phyloP scores from a whole-genome alignment of 2,888 invertebrate genomes.

The Apodemia mormo region DNA sequence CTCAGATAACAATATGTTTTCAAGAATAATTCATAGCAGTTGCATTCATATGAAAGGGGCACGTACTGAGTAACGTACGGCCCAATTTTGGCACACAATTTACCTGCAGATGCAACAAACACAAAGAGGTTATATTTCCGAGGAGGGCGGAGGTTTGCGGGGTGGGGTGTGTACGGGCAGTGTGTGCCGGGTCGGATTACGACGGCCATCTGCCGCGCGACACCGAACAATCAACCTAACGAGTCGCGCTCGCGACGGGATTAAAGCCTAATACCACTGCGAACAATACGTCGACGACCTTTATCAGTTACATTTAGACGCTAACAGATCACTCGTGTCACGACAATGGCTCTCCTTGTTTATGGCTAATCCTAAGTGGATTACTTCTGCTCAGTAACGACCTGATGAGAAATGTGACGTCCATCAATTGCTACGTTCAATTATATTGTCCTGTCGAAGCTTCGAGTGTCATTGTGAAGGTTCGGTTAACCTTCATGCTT shows the following conservation, averaged over 20 bases:
- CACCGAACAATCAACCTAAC: conserved; percentile 78
- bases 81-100: conserved; percentile 77
- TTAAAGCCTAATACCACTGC: conserved; percentile 75
- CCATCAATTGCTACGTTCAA: conserved; percentile 37
- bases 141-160: conserved; percentile 46
- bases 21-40: conserved; percentile 72
- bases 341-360: conserved; percentile 73
- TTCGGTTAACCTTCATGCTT: conserved; percentile 5
- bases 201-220: conserved; percentile 73
- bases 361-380: conserved; percentile 78
- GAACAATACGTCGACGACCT: conserved; percentile 70
- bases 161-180: conserved; percentile 33
- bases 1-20: conserved; percentile 72
- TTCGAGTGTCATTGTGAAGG: conserved; percentile 2
- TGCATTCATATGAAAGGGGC: conserved; percentile 64
- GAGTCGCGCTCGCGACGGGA: conserved; percentile 74
- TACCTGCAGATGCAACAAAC: conserved; percentile 81
- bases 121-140: conserved; percentile 75
- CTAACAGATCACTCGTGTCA: conserved; percentile 74
- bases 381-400: conserved; percentile 58
- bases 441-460: conserved; percentile 23
- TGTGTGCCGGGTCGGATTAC: conserved; percentile 69
- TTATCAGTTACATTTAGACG: conserved; percentile 56
- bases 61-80: conserved; percentile 64
- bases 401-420: conserved; percentile 41